A percentile compares a stretch with the other conserved stretches of the same genome.
phyloP scores from a whole-genome alignment of 2,888 invertebrate species.

The Dicycla oo region DNA sequence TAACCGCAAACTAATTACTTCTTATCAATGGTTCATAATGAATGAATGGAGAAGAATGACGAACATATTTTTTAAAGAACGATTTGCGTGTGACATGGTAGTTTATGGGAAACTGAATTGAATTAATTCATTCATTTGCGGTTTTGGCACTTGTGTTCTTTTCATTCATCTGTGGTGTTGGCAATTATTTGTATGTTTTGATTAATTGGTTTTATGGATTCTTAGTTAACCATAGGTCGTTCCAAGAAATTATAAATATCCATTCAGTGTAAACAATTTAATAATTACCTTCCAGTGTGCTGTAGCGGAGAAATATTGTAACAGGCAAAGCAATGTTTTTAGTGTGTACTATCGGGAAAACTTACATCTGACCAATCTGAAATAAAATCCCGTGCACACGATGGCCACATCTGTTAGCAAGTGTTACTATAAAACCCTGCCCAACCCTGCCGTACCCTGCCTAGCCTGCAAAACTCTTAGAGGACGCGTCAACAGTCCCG shows the following conservation, averaged over 20 bases:
- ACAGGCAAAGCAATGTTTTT: neutral
- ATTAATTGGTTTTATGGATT: constrained; percentile 14
- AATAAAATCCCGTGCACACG: no score
- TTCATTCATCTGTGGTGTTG: constrained; percentile 47
- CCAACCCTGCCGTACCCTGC: no score
- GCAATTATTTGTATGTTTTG: constrained; percentile 29
- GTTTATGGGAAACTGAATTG: constrained; percentile 49
- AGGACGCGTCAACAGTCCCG: no score
- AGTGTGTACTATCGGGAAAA: no score
- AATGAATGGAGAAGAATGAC: constrained; percentile 53
- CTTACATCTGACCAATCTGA: no score
- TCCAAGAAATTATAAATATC: neutral
- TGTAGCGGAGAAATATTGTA: neutral
- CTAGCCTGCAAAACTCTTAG: no score
- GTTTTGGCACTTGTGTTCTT: constrained; percentile 38
- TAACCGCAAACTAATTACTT: constrained; percentile 58
- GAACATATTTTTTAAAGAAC: constrained; percentile 48
- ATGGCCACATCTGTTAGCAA: no score
- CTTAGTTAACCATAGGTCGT: neutral
- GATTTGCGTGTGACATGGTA: constrained; percentile 70
- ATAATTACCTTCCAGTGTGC: neutral
- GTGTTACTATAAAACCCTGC: no score
- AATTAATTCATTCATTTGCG: constrained; percentile 55
- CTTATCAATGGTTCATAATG: constrained; percentile 61
- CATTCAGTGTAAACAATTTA: constrained; percentile 3